Evolutionary conservation across 2,113 vertebrate species (phyloP), one percentile per base, ranked within the genome.

Genomic region (Rhegmatorhina hoffmannsi): DNA sequence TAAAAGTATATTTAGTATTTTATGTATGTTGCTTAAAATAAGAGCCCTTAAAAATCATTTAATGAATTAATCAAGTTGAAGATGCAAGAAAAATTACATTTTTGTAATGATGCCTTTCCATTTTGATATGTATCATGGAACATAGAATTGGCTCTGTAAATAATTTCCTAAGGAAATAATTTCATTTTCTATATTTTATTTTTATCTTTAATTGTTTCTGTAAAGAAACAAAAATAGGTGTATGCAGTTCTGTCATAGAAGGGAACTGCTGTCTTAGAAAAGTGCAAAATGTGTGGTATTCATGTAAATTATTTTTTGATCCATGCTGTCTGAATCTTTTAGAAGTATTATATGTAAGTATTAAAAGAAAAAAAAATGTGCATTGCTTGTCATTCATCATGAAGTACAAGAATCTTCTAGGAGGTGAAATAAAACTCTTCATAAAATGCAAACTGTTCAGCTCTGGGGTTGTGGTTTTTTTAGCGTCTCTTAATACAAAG

Each of bases 41-140:
- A 82, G 58, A 83, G 49, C 58, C 40, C 34, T 36, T 62, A 92
- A 44, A 85, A 80, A 83, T 93, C 6, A 70, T 59, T 24, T 92
- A 80, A 67, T 82, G 43, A 84, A 90, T 95, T 93, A 88, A 56
- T 84, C 62, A 88, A 92, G 70, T 89, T 96, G 47, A 62, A 96
- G 73, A 12, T 91, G 26, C 31, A 85, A 47, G 43, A 82, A 89
- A 91, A 91, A 85, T 38, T 50, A 38, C 26, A 38, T 88, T 74
- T 92, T 46, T 92, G 50, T 80, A 79, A 88, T 64, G 18, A 56
- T 64, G 29, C 33, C 34, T 90, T 92, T 96, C 34, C 60, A 26
- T 74, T 95, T 91, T 92, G 69, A 25, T 75, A 56, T 20, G 13
- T 70, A 9, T 46, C 20, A 43, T 92, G 60, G 46, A 74, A 91